phyloP scores from a whole-genome alignment of 1,140 invertebrate species.

The Conopomorpha cramerella region DNA sequence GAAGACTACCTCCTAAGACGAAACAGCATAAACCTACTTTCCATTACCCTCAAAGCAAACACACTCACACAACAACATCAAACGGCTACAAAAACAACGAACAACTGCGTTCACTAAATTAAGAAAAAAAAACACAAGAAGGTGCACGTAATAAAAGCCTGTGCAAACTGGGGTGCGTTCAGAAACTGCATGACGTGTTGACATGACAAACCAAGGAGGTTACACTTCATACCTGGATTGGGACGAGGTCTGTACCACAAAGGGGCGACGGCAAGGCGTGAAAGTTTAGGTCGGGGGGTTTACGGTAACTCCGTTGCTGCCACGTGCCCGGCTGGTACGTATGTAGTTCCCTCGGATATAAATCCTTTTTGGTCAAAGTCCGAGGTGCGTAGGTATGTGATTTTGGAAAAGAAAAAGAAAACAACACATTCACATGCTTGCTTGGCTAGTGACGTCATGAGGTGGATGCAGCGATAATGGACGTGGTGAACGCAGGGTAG shows the following conservation, averaged over 20 bases:
- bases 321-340: constrained; percentile 44
- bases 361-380: constrained; percentile 51
- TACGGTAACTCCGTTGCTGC: constrained; percentile 51
- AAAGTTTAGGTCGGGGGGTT: constrained; percentile 56
- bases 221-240: constrained; percentile 68
- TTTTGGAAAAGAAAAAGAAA: constrained; percentile 57
- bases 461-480: constrained; percentile 39
- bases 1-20: too few relatives aligned
- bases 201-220: too few relatives aligned
- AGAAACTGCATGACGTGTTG: too few relatives aligned
- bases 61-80: constrained; percentile 5
- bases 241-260: constrained; percentile 68
- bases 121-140: constrained; percentile 18
- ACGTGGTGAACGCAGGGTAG: constrained; percentile 15
- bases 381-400: constrained; percentile 54
- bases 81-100: constrained; percentile 14
- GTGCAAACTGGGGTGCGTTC: constrained; percentile 29
- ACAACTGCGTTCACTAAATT: constrained; percentile 18
- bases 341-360: constrained; percentile 53
- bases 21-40: constrained; percentile 9
- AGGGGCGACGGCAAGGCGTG: constrained; percentile 41
- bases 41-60: constrained; percentile 3
- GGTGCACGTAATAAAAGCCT: constrained; percentile 45
- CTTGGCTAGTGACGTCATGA: constrained; percentile 43
- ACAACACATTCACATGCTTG: constrained; percentile 60